Evolutionary conservation across 2,113 vertebrate genomes (phyloP).

Genomic region (Nestor notabilis): DNA sequence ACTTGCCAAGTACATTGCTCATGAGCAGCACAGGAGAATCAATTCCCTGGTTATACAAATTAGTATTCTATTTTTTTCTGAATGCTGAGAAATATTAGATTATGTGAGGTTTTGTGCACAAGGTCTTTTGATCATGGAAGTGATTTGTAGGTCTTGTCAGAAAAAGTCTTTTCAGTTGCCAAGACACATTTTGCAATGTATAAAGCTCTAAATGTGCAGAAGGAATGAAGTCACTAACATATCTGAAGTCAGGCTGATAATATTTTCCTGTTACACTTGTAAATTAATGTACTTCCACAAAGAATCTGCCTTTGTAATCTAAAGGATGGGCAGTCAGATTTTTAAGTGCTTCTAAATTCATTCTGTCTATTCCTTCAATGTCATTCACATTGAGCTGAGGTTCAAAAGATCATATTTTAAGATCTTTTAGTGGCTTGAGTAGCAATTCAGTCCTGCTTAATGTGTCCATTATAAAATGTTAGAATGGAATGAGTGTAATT

Average conservation of each 20-base stretch:
- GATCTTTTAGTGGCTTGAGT: not conserved
- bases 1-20: not conserved
- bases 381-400: not conserved
- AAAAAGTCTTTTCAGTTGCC: not conserved
- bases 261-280: not conserved
- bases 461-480: not conserved
- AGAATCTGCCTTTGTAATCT: not conserved
- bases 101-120: not conserved
- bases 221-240: not conserved
- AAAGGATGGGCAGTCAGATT: not conserved
- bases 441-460: not conserved
- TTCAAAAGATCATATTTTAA: not conserved
- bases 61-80: not conserved
- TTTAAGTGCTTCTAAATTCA: not conserved
- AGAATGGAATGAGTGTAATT: not conserved
- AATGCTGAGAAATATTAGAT: not conserved
- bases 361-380: not conserved
- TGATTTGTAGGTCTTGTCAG: not conserved
- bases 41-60: conserved; percentile 20
- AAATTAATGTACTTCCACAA: not conserved
- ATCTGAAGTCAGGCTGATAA: not conserved
- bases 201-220: not conserved
- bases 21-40: not conserved
- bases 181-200: not conserved
- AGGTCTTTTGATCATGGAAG: not conserved